These are phyloP conservation scores for Lithosia quadra DNA, from an alignment of 2,888 invertebrate genomes.

Conservation along the genomic window DNA sequence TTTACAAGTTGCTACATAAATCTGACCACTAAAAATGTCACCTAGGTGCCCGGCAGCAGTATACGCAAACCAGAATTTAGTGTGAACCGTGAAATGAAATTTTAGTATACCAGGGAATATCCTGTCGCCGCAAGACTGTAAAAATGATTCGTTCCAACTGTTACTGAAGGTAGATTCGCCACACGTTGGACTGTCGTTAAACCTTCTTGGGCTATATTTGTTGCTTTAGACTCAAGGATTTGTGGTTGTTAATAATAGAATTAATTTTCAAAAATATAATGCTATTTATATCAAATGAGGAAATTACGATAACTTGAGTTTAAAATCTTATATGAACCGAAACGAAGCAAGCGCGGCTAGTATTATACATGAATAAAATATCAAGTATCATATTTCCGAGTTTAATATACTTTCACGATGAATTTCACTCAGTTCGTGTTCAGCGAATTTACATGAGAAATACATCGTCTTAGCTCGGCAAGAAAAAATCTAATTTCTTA, in stretches of 20 bases:
- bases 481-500: constrained; percentile 11
- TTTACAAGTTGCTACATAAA: constrained; percentile 24
- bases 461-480: background rate
- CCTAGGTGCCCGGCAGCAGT: constrained; percentile 22
- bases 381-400: background rate
- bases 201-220: constrained; percentile 34
- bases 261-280: background rate
- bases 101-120: constrained; percentile 48
- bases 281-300: no score
- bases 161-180: constrained; percentile 45
- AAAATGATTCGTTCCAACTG: constrained; percentile 66
- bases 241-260: constrained; percentile 3
- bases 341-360: no score
- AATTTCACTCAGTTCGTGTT: background rate
- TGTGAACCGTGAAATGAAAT: constrained; percentile 47
- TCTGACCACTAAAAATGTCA: constrained; percentile 31
- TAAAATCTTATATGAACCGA: no score
- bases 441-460: background rate
- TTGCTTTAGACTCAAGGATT: constrained; percentile 17
- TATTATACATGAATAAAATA: background rate
- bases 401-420: background rate
- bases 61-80: constrained; percentile 42
- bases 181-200: constrained; percentile 39
- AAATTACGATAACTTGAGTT: no score
- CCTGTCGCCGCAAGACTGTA: constrained; percentile 51